Evolutionary conservation across 2,888 invertebrate species (phyloP).

Genomic region (Phyto melanocephala): DNA sequence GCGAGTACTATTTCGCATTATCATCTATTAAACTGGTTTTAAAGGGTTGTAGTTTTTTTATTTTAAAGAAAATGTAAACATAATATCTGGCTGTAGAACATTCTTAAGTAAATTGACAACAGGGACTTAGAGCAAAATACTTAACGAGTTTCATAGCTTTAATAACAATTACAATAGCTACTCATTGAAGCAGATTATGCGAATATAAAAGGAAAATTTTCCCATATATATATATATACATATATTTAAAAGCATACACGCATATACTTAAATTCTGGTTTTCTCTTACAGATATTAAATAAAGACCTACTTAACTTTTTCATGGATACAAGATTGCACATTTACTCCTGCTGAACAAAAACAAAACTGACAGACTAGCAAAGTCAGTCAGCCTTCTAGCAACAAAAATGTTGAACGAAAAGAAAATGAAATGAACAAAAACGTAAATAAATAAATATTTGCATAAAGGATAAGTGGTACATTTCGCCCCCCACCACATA

Average conservation of each 20-base stretch:
- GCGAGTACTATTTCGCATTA: too few species aligned
- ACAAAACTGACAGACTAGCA: conserved; percentile 12
- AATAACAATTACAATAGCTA: conserved; percentile 58
- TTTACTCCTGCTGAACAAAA: background rate
- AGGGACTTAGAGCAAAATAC: conserved; percentile 4
- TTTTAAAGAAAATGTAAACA: too few species aligned
- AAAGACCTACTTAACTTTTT: background rate
- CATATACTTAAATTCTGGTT: background rate
- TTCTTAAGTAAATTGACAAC: too few species aligned
- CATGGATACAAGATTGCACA: background rate
- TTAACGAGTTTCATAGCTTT: conserved; percentile 52
- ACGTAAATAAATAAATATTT: conserved; percentile 54
- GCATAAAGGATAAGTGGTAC: conserved; percentile 52
- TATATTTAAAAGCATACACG: background rate
- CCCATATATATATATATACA: too few species aligned
- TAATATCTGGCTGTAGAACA: too few species aligned
- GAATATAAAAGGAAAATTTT: conserved; percentile 50
- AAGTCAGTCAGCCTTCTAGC: conserved; percentile 15
- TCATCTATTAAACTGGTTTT: too few species aligned
- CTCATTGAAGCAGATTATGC: conserved; percentile 56
- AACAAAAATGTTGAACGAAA: background rate
- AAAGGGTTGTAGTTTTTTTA: too few species aligned
- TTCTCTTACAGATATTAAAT: background rate
- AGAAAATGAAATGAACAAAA: conserved; percentile 12
- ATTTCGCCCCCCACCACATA: background rate